Evolutionary conservation across 2,888 invertebrate species (phyloP), one percentile per base, ranked within the genome.

Genomic region (Candidula unifasciata): DNA sequence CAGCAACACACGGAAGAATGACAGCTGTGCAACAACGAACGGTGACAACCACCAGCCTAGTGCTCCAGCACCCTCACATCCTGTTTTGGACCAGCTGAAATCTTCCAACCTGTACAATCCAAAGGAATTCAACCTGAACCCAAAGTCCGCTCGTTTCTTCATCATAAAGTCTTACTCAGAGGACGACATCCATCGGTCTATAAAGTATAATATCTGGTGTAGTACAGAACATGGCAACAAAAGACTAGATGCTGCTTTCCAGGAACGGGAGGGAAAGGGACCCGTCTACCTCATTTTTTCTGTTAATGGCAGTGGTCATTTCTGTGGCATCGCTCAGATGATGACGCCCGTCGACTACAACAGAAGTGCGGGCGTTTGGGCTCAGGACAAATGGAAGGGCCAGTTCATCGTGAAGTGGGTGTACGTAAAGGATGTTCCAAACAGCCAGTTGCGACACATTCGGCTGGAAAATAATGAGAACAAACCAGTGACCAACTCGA

Each of bases 301-400:
- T 66, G 99, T 99, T 89, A 99, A 99, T 94, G 97, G 98, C 89
- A 98, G 98, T 87, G 98, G 98, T 82, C 98, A 99, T 94, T 99
- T 99, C 95, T 99, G 99, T 94, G 99, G 99, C 66, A 97, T 99
- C 96, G 99, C 99, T 74, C 97, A 98, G 94, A 99, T 99, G 99
- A 96, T 97, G 92, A 97, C 97, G 88, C 95, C 96, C 35, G 97
- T 99, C 89, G 99, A 99, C 95, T 98, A 98, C 94, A 96, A 97
- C 93, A 96, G 97, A 88, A 97, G 97, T 92, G 97, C 97, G 89
- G 97, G 96, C 89, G 98, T 99, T 91, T 99, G 99, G 99, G 97
- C 98, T 85, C 98, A 99, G 94, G 98, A 99, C 94, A 99, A 99
- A 95, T 99, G 99, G 99, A 98, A 98, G 94, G 98, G 98, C 92